These are phyloP conservation scores for Caenorhabditis imperialis DNA, from an alignment of 2,888 invertebrate species.

Conservation along the genomic window DNA sequence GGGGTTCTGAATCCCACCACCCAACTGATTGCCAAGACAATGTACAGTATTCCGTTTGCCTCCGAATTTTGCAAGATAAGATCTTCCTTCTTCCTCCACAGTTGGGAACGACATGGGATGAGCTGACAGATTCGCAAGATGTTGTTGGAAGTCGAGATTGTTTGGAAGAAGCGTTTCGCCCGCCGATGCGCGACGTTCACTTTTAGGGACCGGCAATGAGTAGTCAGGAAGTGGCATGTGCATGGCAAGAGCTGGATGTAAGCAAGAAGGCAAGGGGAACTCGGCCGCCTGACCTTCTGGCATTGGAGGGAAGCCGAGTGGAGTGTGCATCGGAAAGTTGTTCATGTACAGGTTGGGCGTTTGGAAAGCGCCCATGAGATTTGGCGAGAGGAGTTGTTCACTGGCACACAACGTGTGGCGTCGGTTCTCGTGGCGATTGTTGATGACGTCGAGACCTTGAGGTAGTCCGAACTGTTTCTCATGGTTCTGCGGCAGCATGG, in stretches of 20 bases:
- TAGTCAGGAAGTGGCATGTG: slow-evolving; percentile 38
- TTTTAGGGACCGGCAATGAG: slow-evolving; percentile 58
- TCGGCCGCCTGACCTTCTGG: slow-evolving; percentile 56
- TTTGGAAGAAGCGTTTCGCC: slow-evolving; percentile 69
- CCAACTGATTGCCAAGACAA: slow-evolving; percentile 47
- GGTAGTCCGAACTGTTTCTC: slow-evolving; percentile 48
- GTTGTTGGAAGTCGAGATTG: slow-evolving; percentile 46
- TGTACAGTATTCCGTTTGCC: slow-evolving; percentile 75
- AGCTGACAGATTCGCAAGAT: slow-evolving; percentile 46
- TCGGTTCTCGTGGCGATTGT: slow-evolving; percentile 57
- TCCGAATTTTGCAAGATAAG: slow-evolving; percentile 71
- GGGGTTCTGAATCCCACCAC: slow-evolving; percentile 56
- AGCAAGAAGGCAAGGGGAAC: slow-evolving; percentile 29
- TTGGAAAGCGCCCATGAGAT: slow-evolving; percentile 57
- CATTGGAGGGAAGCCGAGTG: slow-evolving; percentile 51
- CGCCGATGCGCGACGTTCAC: slow-evolving; percentile 72
- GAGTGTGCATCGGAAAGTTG: slow-evolving; percentile 25
- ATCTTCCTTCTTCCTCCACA: slow-evolving; percentile 67
- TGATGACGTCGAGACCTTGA: slow-evolving; percentile 37
- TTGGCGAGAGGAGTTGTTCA: slow-evolving; percentile 66
- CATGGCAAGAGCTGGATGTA: slow-evolving; percentile 48
- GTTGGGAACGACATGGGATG: slow-evolving; percentile 35
- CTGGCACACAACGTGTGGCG: slow-evolving; percentile 72
- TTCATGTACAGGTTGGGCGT: slow-evolving; percentile 31
- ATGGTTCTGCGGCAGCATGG: slow-evolving; percentile 39